A percentile compares a stretch with the other conserved stretches of the same genome.
Conservation (phyloP, 2,113 vertebrate species). For the Neogobius melanostomus region DNA sequence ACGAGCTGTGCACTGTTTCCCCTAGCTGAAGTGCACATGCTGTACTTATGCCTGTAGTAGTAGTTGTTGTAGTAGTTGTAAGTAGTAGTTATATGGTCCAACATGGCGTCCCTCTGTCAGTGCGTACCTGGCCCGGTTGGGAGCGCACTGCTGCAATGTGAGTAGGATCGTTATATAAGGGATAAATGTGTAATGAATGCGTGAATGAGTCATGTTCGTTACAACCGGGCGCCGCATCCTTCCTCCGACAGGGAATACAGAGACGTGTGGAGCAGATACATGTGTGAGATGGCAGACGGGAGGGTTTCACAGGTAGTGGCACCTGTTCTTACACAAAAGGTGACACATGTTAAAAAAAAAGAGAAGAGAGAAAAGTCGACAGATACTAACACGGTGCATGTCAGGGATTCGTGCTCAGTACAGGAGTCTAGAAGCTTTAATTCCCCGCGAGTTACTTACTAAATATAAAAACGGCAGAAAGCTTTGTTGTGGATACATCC, state of each 20-base stretch:
- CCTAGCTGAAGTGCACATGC: conserved; percentile 38
- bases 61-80: neutral
- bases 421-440: no score
- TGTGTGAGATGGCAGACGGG: neutral
- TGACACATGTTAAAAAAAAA: neutral
- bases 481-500: no score
- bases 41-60: conserved; percentile 28
- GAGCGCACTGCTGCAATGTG: conserved; percentile 53
- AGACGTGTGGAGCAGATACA: no score
- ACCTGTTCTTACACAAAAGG: neutral
- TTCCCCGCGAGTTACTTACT: no score
- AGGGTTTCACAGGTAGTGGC: neutral
- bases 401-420: no score
- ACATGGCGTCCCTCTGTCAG: conserved; percentile 49
- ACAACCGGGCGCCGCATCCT: conserved; percentile 38
- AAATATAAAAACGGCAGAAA: no score
- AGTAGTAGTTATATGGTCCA: conserved; percentile 24
- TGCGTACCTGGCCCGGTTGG: conserved; percentile 50
- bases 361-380: neutral
- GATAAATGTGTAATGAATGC: conserved; percentile 58
- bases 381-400: no score
- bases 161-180: conserved; percentile 63
- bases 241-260: conserved; percentile 20
- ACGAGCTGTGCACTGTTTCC: conserved; percentile 68
- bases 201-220: conserved; percentile 56